Evolutionary conservation across 37 sponge, comb jelly and placozoan species (phyloP).

Genomic region (Corticium candelabrum): DNA sequence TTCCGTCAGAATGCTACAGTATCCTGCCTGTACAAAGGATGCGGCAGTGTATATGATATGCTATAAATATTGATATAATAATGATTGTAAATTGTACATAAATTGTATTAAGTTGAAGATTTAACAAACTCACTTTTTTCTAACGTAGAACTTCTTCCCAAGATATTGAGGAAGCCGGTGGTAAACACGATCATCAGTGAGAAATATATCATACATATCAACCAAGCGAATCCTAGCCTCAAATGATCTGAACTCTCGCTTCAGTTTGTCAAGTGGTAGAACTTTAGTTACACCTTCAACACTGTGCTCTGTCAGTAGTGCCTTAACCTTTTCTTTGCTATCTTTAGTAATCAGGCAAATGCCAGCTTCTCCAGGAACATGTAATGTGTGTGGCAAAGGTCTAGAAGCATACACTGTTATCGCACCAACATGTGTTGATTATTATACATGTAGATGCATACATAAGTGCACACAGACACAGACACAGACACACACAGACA

Average conservation of each 20-base stretch:
- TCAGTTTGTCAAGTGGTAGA: conserved; percentile 57
- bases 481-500: no score
- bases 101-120: no score
- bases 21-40: no score
- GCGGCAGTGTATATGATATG: no score
- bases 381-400: conserved; percentile 47
- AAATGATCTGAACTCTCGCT: conserved; percentile 63
- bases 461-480: no score
- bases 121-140: conserved; percentile 46
- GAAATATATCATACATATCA: conserved; percentile 49
- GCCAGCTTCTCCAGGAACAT: conserved; percentile 23
- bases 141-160: conserved; percentile 77
- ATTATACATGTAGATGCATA: background rate
- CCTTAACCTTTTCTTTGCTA: conserved; percentile 29
- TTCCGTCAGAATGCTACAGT: no score
- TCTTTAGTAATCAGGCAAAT: conserved; percentile 66
- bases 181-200: conserved; percentile 52
- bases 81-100: no score
- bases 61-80: no score
- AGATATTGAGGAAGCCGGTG: conserved; percentile 48
- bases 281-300: conserved; percentile 50
- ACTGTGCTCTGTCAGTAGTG: conserved; percentile 39
- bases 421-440: background rate
- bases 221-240: conserved; percentile 54
- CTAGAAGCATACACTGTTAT: conserved; percentile 16